phyloP scores from a whole-genome alignment of 1,140 invertebrate species.

The Hycleus cichorii region DNA sequence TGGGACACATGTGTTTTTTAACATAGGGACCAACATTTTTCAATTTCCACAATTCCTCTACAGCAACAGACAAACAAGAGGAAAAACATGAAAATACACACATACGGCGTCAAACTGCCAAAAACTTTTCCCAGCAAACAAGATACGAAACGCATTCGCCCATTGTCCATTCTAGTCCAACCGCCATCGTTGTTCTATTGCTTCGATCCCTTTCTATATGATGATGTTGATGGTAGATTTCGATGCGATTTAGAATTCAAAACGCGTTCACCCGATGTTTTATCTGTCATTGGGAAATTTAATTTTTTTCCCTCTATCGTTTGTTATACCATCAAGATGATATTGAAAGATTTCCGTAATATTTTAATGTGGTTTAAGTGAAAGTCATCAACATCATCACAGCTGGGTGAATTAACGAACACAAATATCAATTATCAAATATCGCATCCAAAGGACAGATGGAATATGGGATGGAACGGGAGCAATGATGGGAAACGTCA shows the following conservation, averaged over 20 bases:
- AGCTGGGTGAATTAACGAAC: slow-evolving; percentile 28
- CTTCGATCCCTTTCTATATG: slow-evolving; percentile 14
- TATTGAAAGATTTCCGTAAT: slow-evolving; percentile 26
- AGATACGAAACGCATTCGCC: slow-evolving; percentile 24
- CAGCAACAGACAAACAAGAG: slow-evolving; percentile 10
- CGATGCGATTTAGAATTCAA: slow-evolving; percentile 20
- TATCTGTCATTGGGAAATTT: slow-evolving; percentile 24
- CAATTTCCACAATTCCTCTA: slow-evolving; percentile 19
- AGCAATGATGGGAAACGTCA: background rate
- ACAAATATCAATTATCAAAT: slow-evolving; percentile 33
- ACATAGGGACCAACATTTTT: slow-evolving; percentile 19
- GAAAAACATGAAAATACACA: slow-evolving; percentile 32
- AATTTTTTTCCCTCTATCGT: slow-evolving; percentile 11
- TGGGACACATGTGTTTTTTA: slow-evolving; percentile 27
- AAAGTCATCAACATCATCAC: slow-evolving; percentile 18
- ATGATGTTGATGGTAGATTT: slow-evolving; percentile 13
- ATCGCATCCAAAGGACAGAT: slow-evolving; percentile 2
- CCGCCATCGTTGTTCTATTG: background rate
- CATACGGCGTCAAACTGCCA: slow-evolving; percentile 34
- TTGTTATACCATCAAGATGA: slow-evolving; percentile 1
- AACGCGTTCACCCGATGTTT: slow-evolving; percentile 18
- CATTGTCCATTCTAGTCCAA: slow-evolving; percentile 29
- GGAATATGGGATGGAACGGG: background rate
- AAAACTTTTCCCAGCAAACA: slow-evolving; percentile 35
- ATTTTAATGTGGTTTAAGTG: slow-evolving; percentile 25